phyloP scores from a whole-genome alignment of 37 sponge, comb jelly and placozoan genomes.

The Halichondria panicea region DNA sequence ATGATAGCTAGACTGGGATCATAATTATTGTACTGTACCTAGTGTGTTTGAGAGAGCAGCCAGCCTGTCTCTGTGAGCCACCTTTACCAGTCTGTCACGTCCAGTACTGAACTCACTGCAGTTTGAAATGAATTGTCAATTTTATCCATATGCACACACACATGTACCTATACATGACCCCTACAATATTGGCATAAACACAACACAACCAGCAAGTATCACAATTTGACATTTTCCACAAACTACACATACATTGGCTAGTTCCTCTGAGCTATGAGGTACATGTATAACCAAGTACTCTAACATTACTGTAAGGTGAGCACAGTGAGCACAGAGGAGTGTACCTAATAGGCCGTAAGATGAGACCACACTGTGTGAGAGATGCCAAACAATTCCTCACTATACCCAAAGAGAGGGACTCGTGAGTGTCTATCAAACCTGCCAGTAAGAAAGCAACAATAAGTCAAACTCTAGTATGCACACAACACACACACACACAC shows the following conservation, averaged over 20 bases:
- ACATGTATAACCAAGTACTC: not conserved
- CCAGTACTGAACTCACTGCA: constrained; percentile 69
- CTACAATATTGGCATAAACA: too few species aligned
- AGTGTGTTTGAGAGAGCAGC: constrained; percentile 16
- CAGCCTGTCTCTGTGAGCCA: constrained; percentile 32
- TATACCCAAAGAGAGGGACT: constrained; percentile 69
- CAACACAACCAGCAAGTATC: not conserved
- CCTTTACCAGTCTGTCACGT: constrained; percentile 71
- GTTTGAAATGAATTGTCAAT: too few species aligned
- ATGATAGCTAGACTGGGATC: too few species aligned
- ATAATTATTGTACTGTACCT: too few species aligned
- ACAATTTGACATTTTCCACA: not conserved
- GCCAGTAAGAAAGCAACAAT: not conserved
- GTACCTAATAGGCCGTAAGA: constrained; percentile 34
- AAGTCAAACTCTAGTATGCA: not conserved
- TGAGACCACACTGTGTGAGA: constrained; percentile 52
- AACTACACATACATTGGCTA: too few species aligned
- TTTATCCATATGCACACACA: too few species aligned
- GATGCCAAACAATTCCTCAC: constrained; percentile 70
- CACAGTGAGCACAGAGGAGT: not conserved
- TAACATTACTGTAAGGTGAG: not conserved
- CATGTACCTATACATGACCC: too few species aligned
- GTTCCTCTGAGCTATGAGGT: not conserved
- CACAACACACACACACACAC: not conserved
- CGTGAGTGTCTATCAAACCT: constrained; percentile 54